phyloP scores from a whole-genome alignment of 2,113 vertebrate genomes.

The Ammospiza nelsoni region DNA sequence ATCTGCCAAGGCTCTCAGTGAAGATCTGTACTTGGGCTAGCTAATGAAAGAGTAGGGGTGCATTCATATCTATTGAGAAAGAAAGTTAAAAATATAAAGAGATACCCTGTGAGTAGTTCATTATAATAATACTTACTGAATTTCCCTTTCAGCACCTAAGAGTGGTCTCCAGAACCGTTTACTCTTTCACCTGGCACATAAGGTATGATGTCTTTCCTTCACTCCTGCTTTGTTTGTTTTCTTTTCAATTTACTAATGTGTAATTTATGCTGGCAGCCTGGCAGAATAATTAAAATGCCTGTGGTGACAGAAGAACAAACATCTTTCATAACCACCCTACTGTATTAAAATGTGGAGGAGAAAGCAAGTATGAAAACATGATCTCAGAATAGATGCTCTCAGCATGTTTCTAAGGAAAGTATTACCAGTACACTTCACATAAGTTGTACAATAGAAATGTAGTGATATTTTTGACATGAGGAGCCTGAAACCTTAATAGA shows the following conservation, averaged over 20 bases:
- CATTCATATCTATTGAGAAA: neutral
- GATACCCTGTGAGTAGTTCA: neutral
- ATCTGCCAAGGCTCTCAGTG: neutral
- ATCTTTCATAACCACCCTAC: neutral
- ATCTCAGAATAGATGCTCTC: neutral
- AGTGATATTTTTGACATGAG: neutral
- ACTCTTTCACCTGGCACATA: constrained; percentile 96
- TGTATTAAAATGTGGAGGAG: neutral
- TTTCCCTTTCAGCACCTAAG: constrained; percentile 81
- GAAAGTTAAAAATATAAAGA: neutral
- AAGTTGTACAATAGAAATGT: neutral
- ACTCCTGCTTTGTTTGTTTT: neutral
- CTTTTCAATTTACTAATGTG: neutral
- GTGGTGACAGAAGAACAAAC: neutral
- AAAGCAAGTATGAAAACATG: constrained; percentile 17
- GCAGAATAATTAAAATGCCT: constrained; percentile 2
- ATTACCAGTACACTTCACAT: neutral
- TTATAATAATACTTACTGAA: neutral
- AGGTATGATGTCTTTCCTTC: constrained; percentile 80
- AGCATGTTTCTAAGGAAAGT: neutral
- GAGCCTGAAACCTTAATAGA: neutral
- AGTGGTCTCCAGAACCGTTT: constrained; percentile 93
- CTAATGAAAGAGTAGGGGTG: neutral
- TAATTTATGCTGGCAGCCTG: neutral
- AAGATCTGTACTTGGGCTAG: neutral